Conservation (phyloP, 2,797 vertebrate species). For the Lagodon rhomboides region DNA sequence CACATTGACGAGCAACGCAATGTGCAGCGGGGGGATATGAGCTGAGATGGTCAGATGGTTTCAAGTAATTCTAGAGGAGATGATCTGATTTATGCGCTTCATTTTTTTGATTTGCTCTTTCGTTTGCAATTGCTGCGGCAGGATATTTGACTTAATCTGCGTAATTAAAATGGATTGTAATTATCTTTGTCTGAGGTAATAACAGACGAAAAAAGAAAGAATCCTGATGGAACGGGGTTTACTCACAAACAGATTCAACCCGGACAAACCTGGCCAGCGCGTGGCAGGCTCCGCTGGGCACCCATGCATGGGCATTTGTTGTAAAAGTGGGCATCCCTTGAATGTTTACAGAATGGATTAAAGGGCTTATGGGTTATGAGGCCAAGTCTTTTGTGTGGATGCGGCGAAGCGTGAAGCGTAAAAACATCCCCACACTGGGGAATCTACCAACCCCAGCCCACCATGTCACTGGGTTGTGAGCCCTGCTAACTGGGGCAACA, state of each 20-base stretch:
- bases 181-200: slow-evolving; percentile 22
- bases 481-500: slow-evolving; percentile 68
- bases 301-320: slow-evolving; percentile 64
- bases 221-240: slow-evolving; percentile 13
- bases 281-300: slow-evolving; percentile 22
- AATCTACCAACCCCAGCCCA: slow-evolving; percentile 50
- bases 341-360: slow-evolving; percentile 80
- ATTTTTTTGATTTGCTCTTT: not conserved
- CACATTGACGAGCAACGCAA: slow-evolving; percentile 41
- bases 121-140: not conserved
- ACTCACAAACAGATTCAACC: slow-evolving; percentile 17
- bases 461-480: slow-evolving; percentile 56
- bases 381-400: slow-evolving; percentile 81
- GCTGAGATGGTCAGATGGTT: slow-evolving; percentile 13
- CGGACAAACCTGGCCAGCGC: slow-evolving; percentile 8
- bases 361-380: slow-evolving; percentile 74
- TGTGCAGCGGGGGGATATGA: slow-evolving; percentile 1
- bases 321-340: slow-evolving; percentile 67
- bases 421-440: slow-evolving; percentile 72
- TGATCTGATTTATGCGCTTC: slow-evolving; percentile 17
- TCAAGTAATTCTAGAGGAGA: slow-evolving; percentile 18
- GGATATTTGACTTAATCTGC: not conserved
- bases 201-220: not conserved
- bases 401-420: slow-evolving; percentile 78
- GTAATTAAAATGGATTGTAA: slow-evolving; percentile 6